Evolutionary conservation across 2,888 invertebrate genomes (phyloP), one percentile per base, ranked within the genome.

Genomic region (Torymus texanus): DNA sequence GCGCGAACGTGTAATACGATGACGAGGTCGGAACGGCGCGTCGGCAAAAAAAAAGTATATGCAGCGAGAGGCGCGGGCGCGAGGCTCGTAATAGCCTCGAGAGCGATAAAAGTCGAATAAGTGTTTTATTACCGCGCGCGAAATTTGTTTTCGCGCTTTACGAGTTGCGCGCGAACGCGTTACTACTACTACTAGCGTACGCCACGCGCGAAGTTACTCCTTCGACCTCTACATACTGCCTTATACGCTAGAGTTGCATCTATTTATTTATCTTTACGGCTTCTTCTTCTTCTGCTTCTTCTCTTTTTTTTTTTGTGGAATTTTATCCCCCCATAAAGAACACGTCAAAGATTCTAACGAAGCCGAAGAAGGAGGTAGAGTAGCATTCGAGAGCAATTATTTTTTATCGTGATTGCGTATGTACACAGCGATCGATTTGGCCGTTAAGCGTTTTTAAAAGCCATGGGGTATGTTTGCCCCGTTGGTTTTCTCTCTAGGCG

Each of bases 31-130:
- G 14, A n/a, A n/a, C 18, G 41, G 41, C 21, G 21, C 21, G 21
- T 21, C 21, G 21, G 21, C 21, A 21, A 21, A 21, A 21, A 59
- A 24, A 58, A 62, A 62, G 72, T 61, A 67, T 66, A 77, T 29
- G 55, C 41, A 41, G 41, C 41, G 41, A 16, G 68, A 51, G 65
- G 53, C 51, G 13, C n/a, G n/a, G n/a, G 13, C 16, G 59, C 50
- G 41, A 3, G 21, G 41, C 68, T 65, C 59, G 68, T 80, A 75
- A 80, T 71, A 56, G 73, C 53, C 55, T 62, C 11, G 75, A 65
- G 29, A 53, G 71, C 78, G 80, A 83, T 85, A 84, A 86, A 85
- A 84, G 83, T 85, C 84, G 81, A 82, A 84, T 83, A 84, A 84
- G 85, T 84, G 81, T 84, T 86, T 85, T 85, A 84, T 83, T 67